Percentiles rank a stretch among this genome's conserved stretches.
Evolutionary conservation across 1,140 invertebrate species (phyloP).

Genomic region (Drosophila subobscura): DNA sequence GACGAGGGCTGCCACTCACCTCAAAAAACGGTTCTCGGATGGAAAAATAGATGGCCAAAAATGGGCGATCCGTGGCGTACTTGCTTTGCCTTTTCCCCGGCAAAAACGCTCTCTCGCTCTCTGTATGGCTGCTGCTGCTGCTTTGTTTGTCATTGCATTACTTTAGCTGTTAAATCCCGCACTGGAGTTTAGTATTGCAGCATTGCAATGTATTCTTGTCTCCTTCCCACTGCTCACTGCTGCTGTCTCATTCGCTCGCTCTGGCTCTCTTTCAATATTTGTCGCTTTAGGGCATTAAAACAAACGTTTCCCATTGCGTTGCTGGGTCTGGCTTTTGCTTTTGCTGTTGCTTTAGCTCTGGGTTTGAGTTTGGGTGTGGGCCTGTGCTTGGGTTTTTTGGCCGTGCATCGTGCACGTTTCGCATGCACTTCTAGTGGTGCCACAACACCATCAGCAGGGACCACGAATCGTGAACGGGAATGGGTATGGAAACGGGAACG

Average conservation of each 20-base stretch:
- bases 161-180: slow-evolving; percentile 73
- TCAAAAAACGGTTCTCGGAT: slow-evolving; percentile 22
- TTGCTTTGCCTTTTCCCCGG: neutral
- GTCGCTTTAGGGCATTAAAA: slow-evolving; percentile 80
- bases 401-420: slow-evolving; percentile 46
- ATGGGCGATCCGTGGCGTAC: slow-evolving; percentile 11
- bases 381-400: slow-evolving; percentile 29
- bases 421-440: slow-evolving; percentile 67
- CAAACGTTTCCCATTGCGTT: slow-evolving; percentile 75
- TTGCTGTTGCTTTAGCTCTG: slow-evolving; percentile 3
- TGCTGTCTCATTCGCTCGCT: slow-evolving; percentile 2
- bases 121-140: slow-evolving; percentile 26
- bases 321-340: slow-evolving; percentile 54
- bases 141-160: slow-evolving; percentile 81
- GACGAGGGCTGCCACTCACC: slow-evolving; percentile 1
- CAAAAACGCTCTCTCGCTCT: slow-evolving; percentile 24
- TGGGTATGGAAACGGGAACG: too few species aligned
- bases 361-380: too few species aligned
- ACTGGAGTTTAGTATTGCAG: slow-evolving; percentile 62
- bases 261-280: slow-evolving; percentile 68
- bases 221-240: neutral
- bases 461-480: neutral
- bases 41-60: slow-evolving; percentile 35
- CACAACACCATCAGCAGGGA: slow-evolving; percentile 54
- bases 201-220: neutral